Evolutionary conservation across 2,888 invertebrate genomes (phyloP).

Genomic region (Caenorhabditis drosophilae): DNA sequence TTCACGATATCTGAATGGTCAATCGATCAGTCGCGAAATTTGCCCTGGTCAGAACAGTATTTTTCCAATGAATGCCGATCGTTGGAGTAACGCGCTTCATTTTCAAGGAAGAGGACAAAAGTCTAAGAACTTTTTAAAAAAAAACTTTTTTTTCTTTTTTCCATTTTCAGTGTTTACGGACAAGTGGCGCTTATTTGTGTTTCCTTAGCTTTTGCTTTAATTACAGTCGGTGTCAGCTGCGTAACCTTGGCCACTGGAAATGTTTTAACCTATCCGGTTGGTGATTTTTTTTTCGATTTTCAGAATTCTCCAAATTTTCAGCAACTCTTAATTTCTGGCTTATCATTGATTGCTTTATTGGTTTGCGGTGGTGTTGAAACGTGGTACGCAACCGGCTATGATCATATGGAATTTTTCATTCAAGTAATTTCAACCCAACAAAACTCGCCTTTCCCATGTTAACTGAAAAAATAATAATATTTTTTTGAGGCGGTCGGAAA

Average conservation of each 20-base stretch:
- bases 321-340: constrained; percentile 60
- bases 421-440: constrained; percentile 29
- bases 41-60: constrained; percentile 67
- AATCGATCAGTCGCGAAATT: constrained; percentile 55
- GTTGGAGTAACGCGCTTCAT: constrained; percentile 67
- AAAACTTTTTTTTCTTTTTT: not conserved
- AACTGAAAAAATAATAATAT: not conserved
- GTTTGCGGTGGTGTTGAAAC: constrained; percentile 68
- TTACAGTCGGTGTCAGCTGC: constrained; percentile 63
- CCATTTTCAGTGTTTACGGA: constrained; percentile 65
- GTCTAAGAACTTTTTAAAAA: constrained; percentile 29
- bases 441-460: not conserved
- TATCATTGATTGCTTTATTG: constrained; percentile 63
- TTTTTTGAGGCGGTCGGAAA: constrained; percentile 46
- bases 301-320: constrained; percentile 44
- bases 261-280: constrained; percentile 46
- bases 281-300: constrained; percentile 1
- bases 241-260: constrained; percentile 58
- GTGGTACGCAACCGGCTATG: constrained; percentile 64
- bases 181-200: constrained; percentile 67
- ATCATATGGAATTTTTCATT: constrained; percentile 67
- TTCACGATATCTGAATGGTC: constrained; percentile 58
- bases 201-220: constrained; percentile 60
- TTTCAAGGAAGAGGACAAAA: constrained; percentile 68
- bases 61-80: constrained; percentile 69